phyloP scores from a whole-genome alignment of 2,888 invertebrate genomes.

The Schrankia costaestrigalis region DNA sequence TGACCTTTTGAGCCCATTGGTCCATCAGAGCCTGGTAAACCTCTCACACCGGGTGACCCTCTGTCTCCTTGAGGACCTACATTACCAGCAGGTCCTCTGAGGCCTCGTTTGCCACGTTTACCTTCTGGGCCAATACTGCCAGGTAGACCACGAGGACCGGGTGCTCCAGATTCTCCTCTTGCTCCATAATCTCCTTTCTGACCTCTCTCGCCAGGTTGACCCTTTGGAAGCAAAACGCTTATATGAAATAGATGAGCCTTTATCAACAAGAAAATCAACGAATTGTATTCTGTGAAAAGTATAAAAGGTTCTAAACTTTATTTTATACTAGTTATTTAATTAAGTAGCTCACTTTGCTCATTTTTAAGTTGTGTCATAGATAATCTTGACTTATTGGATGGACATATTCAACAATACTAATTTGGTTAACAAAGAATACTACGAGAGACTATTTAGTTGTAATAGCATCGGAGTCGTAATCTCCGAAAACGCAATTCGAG shows the following conservation, averaged over 20 bases:
- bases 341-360: not conserved
- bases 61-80: conserved; percentile 88
- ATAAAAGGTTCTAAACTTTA: no score
- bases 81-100: conserved; percentile 87
- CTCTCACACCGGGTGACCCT: conserved; percentile 83
- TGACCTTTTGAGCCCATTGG: conserved; percentile 88
- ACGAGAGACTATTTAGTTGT: no score
- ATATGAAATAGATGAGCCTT: no score
- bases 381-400: no score
- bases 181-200: conserved; percentile 88
- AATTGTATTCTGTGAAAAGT: no score
- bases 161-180: conserved; percentile 87
- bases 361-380: no score
- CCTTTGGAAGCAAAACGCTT: conserved; percentile 70
- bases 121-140: conserved; percentile 88
- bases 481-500: no score
- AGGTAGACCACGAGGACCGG: conserved; percentile 88
- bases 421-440: no score
- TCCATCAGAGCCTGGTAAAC: conserved; percentile 89
- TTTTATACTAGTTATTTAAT: no score
- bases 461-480: no score
- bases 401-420: no score
- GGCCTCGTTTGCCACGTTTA: conserved; percentile 90
- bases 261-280: no score
- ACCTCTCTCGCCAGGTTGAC: conserved; percentile 88